Base-by-base conservation (phyloP, 2,797 vertebrate species). In the Periophthalmus magnuspinnatus region DNA sequence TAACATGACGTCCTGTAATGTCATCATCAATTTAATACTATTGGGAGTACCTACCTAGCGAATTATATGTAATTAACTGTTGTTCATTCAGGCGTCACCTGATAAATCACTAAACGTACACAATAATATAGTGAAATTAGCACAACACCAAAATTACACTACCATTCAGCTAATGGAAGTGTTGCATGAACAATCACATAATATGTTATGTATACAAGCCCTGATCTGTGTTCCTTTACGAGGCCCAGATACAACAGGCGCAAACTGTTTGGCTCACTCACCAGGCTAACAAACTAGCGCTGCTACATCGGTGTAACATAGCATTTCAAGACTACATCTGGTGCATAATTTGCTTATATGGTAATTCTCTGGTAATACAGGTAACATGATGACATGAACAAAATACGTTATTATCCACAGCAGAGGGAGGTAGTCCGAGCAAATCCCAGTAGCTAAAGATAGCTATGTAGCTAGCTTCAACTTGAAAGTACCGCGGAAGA, bases 401-500 rank as follows among this genome's bases (percentile, higher is more conserved):
- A n/a, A 13, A 24, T 32, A 13, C 65, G 73, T 74, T 60, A 50
- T 69, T 22, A 70, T 65, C 70, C 66, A 82, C 14, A 76, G 78
- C 82, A 84, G 55, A 73, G 52, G n/a, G 21, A 16, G 32, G 61
- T 65, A 81, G 63, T 61, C 73, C 64, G 69, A 69, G 61, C 45
- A 82, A 38, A 38, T 65, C 72, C 68, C 60, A 70, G 59, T 68
- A 72, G 76, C 84, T 84, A 77, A 38, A 45, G 75, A 56, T 86
- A 89, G 90, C 87, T 60, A 60, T 71, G 60, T 74, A 83, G 78
- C 71, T 91, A 92, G 85, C 86, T 87, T 83, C 62, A 81, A 71
- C 80, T 83, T 86, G 80, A 90, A 91, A 92, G 90, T 90, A 78
- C 84, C 91, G 90, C 91, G 88, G 88, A 90, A 86, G 80, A 67